A percentile compares a stretch with the other conserved stretches of the same genome.
These are phyloP conservation scores for Oscheius sp. DNA, from an alignment of 2,888 invertebrate species.

Conservation along the genomic window DNA sequence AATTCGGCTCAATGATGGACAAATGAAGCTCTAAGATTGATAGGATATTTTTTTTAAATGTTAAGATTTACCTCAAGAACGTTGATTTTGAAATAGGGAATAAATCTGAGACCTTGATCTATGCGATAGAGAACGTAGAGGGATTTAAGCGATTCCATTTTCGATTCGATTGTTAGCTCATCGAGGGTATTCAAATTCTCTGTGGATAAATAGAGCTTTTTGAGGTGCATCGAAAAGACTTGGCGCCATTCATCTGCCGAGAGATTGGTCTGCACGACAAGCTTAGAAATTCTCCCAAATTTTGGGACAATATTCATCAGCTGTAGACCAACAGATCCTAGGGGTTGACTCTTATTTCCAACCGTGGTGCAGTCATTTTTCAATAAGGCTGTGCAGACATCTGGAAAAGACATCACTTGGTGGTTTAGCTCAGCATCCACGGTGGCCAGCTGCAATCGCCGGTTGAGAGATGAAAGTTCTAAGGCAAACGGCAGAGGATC, in stretches of 20 bases:
- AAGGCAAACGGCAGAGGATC: too few relatives aligned
- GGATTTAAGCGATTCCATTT: not conserved
- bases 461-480: not conserved
- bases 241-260: not conserved
- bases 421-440: not conserved
- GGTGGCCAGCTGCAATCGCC: not conserved
- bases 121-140: not conserved
- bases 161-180: not conserved
- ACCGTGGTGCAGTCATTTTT: not conserved
- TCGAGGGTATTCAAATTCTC: not conserved
- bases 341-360: not conserved
- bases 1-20: not conserved
- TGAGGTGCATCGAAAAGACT: not conserved
- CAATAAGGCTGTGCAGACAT: not conserved
- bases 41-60: not conserved
- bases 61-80: not conserved
- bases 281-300: not conserved
- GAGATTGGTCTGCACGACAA: not conserved
- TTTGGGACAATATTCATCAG: not conserved
- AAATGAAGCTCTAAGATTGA: not conserved
- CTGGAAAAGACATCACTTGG: not conserved
- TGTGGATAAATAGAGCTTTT: not conserved
- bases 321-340: too few relatives aligned
- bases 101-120: not conserved
- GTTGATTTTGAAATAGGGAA: not conserved